These are phyloP conservation scores for Rhombomys opimus DNA, from an alignment of 2,113 vertebrate species.

Conservation along the genomic window DNA sequence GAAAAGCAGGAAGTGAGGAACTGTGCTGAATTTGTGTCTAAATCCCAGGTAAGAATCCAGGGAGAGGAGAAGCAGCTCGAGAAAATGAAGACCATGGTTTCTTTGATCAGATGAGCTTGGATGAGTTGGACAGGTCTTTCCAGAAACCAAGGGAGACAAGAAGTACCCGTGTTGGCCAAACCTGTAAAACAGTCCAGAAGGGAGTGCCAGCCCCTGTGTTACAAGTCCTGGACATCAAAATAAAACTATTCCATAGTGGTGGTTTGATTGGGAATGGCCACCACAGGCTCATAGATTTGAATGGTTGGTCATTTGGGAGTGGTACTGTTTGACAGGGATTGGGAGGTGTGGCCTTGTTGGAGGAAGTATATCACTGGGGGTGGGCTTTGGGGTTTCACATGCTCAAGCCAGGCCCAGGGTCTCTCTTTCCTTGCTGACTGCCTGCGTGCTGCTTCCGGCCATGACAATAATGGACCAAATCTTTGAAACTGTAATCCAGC, in stretches of 20 bases:
- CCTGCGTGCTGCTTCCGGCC: background rate
- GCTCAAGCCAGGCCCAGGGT: background rate
- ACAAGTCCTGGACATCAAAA: background rate
- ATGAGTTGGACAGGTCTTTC: background rate
- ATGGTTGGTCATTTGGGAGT: background rate
- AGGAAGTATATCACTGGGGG: background rate
- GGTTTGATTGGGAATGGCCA: background rate
- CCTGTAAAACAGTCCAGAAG: background rate
- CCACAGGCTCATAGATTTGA: background rate
- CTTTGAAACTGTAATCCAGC: background rate
- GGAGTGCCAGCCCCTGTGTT: background rate
- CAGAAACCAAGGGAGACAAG: background rate
- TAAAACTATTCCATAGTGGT: background rate
- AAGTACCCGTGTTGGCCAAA: no score
- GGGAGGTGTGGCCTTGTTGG: background rate
- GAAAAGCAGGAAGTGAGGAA: conserved; percentile 90
- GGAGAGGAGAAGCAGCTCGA: background rate
- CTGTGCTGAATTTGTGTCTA: background rate
- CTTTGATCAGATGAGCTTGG: background rate
- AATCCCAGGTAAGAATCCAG: background rate
- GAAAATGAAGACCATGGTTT: background rate
- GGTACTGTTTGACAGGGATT: background rate
- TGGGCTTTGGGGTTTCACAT: background rate
- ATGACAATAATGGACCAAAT: background rate
- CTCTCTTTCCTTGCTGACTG: background rate